Evolutionary conservation across 2,797 vertebrate species (phyloP).

Genomic region (Myotis planiceps): DNA sequence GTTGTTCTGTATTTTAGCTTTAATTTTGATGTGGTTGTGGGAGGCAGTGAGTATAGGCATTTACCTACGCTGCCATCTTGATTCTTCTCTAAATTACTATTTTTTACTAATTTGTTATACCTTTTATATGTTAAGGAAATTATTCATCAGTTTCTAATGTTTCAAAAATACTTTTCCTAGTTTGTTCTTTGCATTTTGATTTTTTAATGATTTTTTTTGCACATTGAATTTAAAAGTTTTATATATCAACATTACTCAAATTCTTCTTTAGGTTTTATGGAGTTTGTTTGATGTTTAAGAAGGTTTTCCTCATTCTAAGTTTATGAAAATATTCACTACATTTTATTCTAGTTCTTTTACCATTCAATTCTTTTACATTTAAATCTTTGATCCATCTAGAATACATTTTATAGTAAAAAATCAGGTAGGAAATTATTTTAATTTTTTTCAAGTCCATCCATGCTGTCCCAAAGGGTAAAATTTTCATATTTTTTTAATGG

Average conservation of each 20-base stretch:
- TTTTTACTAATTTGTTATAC: not conserved
- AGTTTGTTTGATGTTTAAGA: conserved; percentile 8
- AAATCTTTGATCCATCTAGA: not conserved
- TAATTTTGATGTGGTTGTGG: too few species aligned
- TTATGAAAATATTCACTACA: not conserved
- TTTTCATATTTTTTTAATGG: too few species aligned
- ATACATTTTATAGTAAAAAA: not conserved
- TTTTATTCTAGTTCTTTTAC: not conserved
- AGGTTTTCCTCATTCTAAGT: not conserved
- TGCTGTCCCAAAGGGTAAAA: too few species aligned
- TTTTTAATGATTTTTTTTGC: conserved; percentile 18
- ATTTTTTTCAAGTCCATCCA: not conserved
- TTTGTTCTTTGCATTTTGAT: not conserved
- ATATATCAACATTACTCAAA: not conserved
- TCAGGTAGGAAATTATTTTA: not conserved
- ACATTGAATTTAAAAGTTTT: not conserved
- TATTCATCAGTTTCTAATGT: not conserved
- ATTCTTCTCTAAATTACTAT: not conserved
- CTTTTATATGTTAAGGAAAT: conserved; percentile 2
- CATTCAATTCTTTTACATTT: conserved; percentile 2
- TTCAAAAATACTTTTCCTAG: not conserved
- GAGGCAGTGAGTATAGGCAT: too few species aligned
- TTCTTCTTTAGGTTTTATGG: not conserved
- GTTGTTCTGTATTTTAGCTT: too few species aligned
- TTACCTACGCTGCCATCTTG: too few species aligned